Evolutionary conservation across 1,140 invertebrate species (phyloP), one percentile per base, ranked within the genome.

Genomic region (Potamilus streckersoni): DNA sequence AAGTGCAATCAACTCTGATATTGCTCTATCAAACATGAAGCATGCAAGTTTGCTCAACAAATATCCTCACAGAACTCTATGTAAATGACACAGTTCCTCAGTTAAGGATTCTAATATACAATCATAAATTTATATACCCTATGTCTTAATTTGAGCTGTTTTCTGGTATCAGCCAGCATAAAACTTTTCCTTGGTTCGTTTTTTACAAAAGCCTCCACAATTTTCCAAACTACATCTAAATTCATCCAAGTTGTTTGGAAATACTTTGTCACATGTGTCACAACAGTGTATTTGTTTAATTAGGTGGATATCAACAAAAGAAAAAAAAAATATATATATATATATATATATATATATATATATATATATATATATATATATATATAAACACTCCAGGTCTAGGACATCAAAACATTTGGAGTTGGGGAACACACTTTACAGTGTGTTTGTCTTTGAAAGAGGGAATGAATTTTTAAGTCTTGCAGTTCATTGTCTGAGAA

Each of bases 111-210:
- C 17, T 27, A 55, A 55, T 64, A 27, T 19, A 68, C 3, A 20
- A 62, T 11, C 8, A 27, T 57, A 58, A 60, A 38, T 5, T 63
- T 63, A 16, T 12, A 13, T 72, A 74, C 77, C 73, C 69, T 71
- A 23, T 23, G 71, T 73, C 58, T 73, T 23, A 16, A 73, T 23
- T 56, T 59, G 0, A 67, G 16, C 20, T 73, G 71, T 55, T 73
- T 73, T 57, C 67, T 73, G 23, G 59, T 58, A 73, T 73, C 63
- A 4, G 71, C 20, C 57, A 73, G 66, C 4, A 73, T 64, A 67
- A 73, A 73, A 20, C 71, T 23, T 57, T 75, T 60, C 23, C 16
- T 58, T 59, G 74, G 74, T 64, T 64, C n/a, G 74, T 62, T 71
- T 76, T 58, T 67, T 66, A 31, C 63, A 58, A 49, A 71, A 38